phyloP scores from a whole-genome alignment of 2,113 vertebrate genomes.

The Stomatorhinus ivindoensis region DNA sequence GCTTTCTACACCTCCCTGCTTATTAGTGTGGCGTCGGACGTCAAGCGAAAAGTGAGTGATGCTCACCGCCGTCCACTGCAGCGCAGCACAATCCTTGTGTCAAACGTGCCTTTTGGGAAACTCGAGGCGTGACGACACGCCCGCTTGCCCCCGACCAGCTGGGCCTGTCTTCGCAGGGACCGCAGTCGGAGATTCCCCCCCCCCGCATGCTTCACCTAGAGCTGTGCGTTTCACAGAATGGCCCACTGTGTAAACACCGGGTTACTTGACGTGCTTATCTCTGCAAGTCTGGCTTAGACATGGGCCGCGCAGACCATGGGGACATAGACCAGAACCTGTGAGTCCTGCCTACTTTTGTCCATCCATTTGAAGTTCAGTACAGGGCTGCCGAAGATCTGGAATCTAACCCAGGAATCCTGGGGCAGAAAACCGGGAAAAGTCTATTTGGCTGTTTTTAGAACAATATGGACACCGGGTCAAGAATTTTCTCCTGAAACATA shows the following conservation, averaged over 20 bases:
- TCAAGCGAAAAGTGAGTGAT: constrained; percentile 78
- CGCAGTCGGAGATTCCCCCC: background rate
- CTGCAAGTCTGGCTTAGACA: background rate
- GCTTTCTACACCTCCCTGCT: constrained; percentile 81
- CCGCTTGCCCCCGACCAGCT: background rate
- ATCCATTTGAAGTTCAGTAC: background rate
- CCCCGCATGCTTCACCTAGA: background rate
- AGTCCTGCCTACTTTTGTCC: background rate
- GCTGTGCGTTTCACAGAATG: background rate
- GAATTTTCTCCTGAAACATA: background rate
- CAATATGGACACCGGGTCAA: background rate
- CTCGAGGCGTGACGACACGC: background rate
- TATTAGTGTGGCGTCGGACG: constrained; percentile 75
- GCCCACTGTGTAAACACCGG: background rate
- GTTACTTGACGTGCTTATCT: background rate
- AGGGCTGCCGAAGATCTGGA: background rate
- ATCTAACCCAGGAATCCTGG: background rate
- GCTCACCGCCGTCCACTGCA: background rate
- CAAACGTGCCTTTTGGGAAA: background rate
- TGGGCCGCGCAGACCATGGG: background rate
- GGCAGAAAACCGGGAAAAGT: background rate
- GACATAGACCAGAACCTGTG: background rate
- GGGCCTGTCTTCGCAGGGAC: background rate
- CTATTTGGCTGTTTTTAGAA: background rate
- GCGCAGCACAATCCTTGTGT: background rate